A percentile compares a stretch with the other conserved stretches of the same genome.
phyloP scores from a whole-genome alignment of 2,888 invertebrate genomes.

The Amiota communis region DNA sequence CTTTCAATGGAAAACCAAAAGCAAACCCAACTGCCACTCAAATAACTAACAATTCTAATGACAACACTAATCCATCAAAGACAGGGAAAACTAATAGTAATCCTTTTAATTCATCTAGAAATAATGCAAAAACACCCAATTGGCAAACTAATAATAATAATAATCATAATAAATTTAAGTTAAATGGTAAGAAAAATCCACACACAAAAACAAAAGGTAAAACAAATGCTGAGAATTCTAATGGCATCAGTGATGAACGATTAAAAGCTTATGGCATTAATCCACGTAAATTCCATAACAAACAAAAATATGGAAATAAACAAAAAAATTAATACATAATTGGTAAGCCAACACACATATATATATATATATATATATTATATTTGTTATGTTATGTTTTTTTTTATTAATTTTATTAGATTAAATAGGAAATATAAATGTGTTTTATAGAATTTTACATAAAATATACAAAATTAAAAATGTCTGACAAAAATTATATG shows the following conservation, averaged over 20 bases:
- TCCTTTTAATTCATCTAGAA: conserved; percentile 24
- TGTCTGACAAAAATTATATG: not conserved
- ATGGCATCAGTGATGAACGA: conserved; percentile 80
- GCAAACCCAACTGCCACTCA: too few relatives aligned
- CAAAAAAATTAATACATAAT: conserved; percentile 25
- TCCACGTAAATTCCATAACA: conserved; percentile 82
- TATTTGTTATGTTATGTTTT: not conserved
- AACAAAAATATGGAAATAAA: conserved; percentile 65
- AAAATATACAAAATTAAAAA: too few relatives aligned
- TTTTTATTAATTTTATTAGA: conserved; percentile 18
- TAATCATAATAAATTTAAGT: not conserved
- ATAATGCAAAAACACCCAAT: not conserved
- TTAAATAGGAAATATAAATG: conserved; percentile 30
- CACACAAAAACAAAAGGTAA: not conserved
- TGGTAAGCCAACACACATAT: not conserved
- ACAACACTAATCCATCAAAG: too few relatives aligned
- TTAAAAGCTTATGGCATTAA: conserved; percentile 93
- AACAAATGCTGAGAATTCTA: conserved; percentile 21
- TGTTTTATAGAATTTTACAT: too few relatives aligned
- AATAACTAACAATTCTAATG: too few relatives aligned
- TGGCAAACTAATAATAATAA: not conserved
- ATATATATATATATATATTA: too few relatives aligned
- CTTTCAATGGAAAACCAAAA: conserved; percentile 44
- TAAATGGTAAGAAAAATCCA: conserved; percentile 15
- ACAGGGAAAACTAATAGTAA: not conserved